phyloP scores from a whole-genome alignment of 2,797 vertebrate genomes.

The Nyctibius grandis region DNA sequence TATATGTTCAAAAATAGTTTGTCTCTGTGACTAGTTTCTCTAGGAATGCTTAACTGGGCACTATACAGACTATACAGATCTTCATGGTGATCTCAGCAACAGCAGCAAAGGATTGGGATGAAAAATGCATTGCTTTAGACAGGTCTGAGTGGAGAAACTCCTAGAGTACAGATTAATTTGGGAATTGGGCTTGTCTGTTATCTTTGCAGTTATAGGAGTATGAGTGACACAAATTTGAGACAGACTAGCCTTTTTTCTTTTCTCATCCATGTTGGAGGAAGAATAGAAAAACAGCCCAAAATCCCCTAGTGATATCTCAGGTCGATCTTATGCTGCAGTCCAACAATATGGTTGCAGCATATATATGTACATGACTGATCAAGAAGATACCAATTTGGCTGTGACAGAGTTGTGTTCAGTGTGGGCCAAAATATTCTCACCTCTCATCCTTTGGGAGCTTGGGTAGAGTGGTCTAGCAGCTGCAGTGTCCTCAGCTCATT shows the following conservation, averaged over 20 bases:
- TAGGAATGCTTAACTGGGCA: neutral
- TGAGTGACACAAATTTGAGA: neutral
- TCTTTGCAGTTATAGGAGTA: neutral
- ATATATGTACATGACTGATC: neutral
- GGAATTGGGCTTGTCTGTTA: neutral
- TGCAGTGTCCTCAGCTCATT: neutral
- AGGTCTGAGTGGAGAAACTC: neutral
- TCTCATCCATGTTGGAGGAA: rapidly evolving
- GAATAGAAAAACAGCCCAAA: neutral
- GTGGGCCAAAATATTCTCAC: neutral
- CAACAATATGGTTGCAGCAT: neutral
- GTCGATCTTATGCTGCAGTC: neutral
- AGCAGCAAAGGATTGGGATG: neutral
- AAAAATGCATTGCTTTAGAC: neutral
- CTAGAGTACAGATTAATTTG: neutral
- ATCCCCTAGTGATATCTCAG: neutral
- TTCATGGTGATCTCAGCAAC: neutral
- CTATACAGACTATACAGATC: neutral
- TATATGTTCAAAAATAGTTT: neutral
- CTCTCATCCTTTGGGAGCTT: neutral
- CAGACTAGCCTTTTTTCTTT: neutral
- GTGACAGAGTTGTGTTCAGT: neutral
- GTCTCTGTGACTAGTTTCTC: neutral
- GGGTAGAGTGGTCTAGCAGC: neutral
- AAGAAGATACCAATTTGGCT: neutral